A percentile compares a stretch with the other conserved stretches of the same genome.
Evolutionary conservation across 2,888 invertebrate genomes (phyloP).

Genomic region (Theodoxus fluviatilis): DNA sequence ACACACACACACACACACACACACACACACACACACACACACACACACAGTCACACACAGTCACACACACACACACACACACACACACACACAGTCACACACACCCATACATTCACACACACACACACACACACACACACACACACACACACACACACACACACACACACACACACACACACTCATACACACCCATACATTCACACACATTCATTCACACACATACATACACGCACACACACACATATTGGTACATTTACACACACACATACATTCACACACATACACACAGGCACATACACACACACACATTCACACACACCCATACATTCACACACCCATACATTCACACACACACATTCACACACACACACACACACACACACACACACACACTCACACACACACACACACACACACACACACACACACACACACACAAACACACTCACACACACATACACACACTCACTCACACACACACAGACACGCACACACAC

Average conservation of each 20-base stretch:
- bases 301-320: constrained; percentile 20
- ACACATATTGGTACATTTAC: neutral
- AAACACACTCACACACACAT: constrained; percentile 18
- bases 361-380: neutral
- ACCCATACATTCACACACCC: too few species aligned
- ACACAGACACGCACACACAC: too few species aligned
- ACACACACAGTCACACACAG: neutral
- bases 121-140: neutral
- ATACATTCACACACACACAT: neutral
- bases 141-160: constrained; percentile 18
- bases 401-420: neutral
- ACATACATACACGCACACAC: neutral
- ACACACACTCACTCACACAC: too few species aligned
- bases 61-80: constrained; percentile 9
- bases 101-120: neutral
- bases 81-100: neutral
- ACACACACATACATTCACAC: neutral
- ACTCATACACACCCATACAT: neutral
- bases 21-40: constrained; percentile 1
- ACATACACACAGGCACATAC: constrained; percentile 3
- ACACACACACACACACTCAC: neutral
- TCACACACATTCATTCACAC: neutral
- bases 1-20: neutral
- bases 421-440: constrained; percentile 5
- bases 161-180: neutral